Percentiles rank a stretch among this genome's conserved stretches.
Evolutionary conservation across 2,888 invertebrate genomes (phyloP).

Genomic region (Spialia ferax): DNA sequence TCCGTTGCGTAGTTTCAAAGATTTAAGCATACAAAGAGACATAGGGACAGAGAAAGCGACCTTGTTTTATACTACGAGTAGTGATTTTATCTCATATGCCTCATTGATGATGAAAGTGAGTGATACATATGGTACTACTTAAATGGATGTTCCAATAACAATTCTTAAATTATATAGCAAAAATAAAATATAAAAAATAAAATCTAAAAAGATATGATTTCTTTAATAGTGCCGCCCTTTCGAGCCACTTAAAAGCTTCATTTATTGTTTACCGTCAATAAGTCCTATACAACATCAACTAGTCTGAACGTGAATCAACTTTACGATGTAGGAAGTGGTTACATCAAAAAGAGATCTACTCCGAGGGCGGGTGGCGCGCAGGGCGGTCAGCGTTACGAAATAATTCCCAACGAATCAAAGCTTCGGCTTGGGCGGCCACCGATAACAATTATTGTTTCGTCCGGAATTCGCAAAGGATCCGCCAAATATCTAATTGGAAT

Average conservation of each 20-base stretch:
- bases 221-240: no score
- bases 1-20: no score
- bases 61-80: no score
- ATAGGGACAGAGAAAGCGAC: no score
- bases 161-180: no score
- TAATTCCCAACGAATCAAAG: conserved; percentile 72
- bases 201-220: no score
- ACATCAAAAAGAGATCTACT: conserved; percentile 78
- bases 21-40: no score
- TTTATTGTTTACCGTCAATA: background rate
- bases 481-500: conserved; percentile 84
- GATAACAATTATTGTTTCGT: conserved; percentile 80
- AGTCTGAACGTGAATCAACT: conserved; percentile 36
- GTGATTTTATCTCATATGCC: no score
- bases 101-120: no score
- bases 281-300: background rate
- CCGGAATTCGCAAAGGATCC: conserved; percentile 68
- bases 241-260: background rate
- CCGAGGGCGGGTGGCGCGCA: conserved; percentile 49
- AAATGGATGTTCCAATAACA: no score
- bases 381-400: conserved; percentile 58
- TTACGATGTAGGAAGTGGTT: conserved; percentile 74
- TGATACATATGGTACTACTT: no score
- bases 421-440: conserved; percentile 71
- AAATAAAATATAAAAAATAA: no score